Evolutionary conservation across 2,888 invertebrate genomes (phyloP).

Genomic region (Dryobota labecula): DNA sequence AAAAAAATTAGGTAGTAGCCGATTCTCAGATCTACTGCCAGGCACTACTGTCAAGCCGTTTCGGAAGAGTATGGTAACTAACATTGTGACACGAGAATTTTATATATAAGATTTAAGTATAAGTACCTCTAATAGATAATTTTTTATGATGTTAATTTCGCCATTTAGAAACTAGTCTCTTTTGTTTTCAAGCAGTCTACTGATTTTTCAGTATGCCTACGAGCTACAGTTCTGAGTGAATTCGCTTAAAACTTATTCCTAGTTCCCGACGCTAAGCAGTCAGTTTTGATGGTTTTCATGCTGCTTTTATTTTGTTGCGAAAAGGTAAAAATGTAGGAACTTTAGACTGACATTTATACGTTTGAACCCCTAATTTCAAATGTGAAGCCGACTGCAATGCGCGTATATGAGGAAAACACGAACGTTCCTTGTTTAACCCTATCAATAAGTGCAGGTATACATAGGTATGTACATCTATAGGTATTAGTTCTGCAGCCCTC

Average conservation of each 20-base stretch:
- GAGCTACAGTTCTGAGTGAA: slow-evolving; percentile 19
- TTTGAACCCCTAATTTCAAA: slow-evolving; percentile 48
- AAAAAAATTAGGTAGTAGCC: too few relatives aligned
- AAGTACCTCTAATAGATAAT: too few relatives aligned
- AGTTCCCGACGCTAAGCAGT: slow-evolving; percentile 25
- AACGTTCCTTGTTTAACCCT: slow-evolving; percentile 23
- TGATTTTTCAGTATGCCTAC: background rate
- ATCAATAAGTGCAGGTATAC: slow-evolving; percentile 48
- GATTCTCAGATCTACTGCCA: too few relatives aligned
- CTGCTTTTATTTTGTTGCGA: slow-evolving; percentile 12
- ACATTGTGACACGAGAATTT: too few relatives aligned
- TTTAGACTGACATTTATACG: slow-evolving; percentile 40
- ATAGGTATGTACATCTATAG: background rate
- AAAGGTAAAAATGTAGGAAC: slow-evolving; percentile 26
- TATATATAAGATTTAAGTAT: too few relatives aligned
- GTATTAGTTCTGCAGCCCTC: slow-evolving; percentile 47
- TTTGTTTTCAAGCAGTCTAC: background rate
- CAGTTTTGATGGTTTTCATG: slow-evolving; percentile 16
- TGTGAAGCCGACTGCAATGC: slow-evolving; percentile 23
- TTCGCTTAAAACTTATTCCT: slow-evolving; percentile 39
- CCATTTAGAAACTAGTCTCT: background rate
- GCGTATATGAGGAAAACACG: slow-evolving; percentile 18
- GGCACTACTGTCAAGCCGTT: too few relatives aligned
- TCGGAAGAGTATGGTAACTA: too few relatives aligned
- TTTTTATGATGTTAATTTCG: background rate